These are phyloP conservation scores for Diaphora mendica DNA, from an alignment of 2,888 invertebrate species.

Conservation along the genomic window DNA sequence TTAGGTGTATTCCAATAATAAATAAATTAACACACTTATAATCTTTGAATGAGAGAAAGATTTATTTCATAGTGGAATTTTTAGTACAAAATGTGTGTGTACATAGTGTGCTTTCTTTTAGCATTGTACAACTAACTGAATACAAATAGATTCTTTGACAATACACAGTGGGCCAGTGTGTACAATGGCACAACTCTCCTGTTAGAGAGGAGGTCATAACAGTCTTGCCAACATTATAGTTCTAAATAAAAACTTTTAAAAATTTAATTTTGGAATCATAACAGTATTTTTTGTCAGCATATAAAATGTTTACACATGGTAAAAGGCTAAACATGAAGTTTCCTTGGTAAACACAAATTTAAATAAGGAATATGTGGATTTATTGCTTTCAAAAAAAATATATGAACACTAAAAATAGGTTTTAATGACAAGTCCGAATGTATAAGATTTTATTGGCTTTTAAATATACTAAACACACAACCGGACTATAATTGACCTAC, in stretches of 20 bases:
- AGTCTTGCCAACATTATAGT: neutral
- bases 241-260: neutral
- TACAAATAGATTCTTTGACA: neutral
- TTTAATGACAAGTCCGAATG: neutral
- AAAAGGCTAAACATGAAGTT: neutral
- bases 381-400: neutral
- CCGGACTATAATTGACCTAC: neutral
- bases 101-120: neutral
- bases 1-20: neutral
- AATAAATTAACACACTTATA: neutral
- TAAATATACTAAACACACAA: neutral
- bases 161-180: neutral
- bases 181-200: neutral
- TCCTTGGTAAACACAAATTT: neutral
- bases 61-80: neutral
- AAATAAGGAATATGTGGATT: neutral
- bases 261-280: neutral
- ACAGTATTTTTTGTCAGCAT: neutral
- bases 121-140: neutral
- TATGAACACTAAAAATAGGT: neutral
- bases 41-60: neutral
- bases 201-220: neutral
- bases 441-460: neutral
- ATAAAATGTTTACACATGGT: neutral
- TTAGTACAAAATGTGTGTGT: neutral